A percentile compares a stretch with the other conserved stretches of the same genome.
These are phyloP conservation scores for Cichladusa arquata DNA, from an alignment of 2,113 vertebrate genomes.

Conservation along the genomic window DNA sequence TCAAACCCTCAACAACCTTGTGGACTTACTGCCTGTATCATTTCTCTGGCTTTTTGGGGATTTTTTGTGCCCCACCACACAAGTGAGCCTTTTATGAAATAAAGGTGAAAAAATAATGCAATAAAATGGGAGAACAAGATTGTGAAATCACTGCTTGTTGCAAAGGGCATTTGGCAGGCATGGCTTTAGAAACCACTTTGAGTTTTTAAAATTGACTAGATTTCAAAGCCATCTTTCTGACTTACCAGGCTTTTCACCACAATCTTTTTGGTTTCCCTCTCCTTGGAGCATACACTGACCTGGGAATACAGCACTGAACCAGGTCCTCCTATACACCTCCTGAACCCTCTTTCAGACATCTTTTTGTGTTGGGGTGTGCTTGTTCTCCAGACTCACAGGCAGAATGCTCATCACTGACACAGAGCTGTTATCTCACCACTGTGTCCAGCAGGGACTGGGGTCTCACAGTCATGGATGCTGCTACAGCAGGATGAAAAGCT, in stretches of 20 bases:
- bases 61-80: not conserved
- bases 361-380: not conserved
- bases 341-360: not conserved
- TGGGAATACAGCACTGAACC: not conserved
- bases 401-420: rapidly evolving
- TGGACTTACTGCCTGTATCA: not conserved
- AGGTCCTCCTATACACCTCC: not conserved
- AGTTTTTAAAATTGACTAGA: not conserved
- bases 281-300: not conserved
- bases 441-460: not conserved
- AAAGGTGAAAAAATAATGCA: not conserved
- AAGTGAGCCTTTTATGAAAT: not conserved
- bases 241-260: not conserved
- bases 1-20: not conserved
- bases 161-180: not conserved
- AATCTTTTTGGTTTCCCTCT: not conserved
- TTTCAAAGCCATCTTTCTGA: not conserved
- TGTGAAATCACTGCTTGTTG: not conserved
- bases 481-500: not conserved
- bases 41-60: not conserved
- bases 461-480: not conserved
- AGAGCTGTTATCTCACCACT: not conserved
- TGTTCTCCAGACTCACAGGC: not conserved
- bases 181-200: not conserved
- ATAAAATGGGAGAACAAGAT: not conserved